Percentiles rank a stretch among this genome's conserved stretches.
Evolutionary conservation across 2,888 invertebrate genomes (phyloP).

Genomic region (Ochropacha duplaris): DNA sequence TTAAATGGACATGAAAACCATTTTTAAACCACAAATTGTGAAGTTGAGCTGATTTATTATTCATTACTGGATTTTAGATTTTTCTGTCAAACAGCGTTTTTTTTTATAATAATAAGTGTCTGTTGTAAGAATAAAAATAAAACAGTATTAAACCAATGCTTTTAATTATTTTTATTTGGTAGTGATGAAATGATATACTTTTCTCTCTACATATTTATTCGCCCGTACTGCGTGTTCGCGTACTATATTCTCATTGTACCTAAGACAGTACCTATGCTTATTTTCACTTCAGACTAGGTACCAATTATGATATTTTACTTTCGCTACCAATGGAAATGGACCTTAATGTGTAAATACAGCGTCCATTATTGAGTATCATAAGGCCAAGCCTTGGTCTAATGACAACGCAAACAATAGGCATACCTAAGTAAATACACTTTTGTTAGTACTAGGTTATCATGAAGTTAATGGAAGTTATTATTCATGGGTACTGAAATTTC

Average conservation of each 20-base stretch:
- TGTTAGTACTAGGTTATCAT: conserved; percentile 3
- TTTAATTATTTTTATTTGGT: no score
- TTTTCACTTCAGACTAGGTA: neutral
- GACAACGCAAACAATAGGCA: conserved; percentile 18
- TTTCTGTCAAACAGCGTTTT: neutral
- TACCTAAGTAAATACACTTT: conserved; percentile 10
- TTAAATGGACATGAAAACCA: neutral
- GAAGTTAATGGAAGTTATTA: conserved; percentile 1
- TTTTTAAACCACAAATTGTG: neutral
- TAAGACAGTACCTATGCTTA: neutral
- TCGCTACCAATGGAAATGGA: neutral
- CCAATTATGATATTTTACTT: neutral
- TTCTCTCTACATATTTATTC: no score
- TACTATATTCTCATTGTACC: no score
- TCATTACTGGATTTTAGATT: neutral
- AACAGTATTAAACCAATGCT: no score
- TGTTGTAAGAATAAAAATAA: no score
- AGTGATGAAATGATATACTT: no score
- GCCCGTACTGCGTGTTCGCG: no score
- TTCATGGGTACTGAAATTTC: neutral
- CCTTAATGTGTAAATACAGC: neutral
- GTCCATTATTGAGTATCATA: conserved; percentile 4
- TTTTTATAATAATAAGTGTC: no score
- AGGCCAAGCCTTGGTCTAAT: conserved; percentile 15
- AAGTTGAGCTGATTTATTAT: neutral